These are phyloP conservation scores for Hemicrepidius hirtus DNA, from an alignment of 2,888 invertebrate species.

Conservation along the genomic window DNA sequence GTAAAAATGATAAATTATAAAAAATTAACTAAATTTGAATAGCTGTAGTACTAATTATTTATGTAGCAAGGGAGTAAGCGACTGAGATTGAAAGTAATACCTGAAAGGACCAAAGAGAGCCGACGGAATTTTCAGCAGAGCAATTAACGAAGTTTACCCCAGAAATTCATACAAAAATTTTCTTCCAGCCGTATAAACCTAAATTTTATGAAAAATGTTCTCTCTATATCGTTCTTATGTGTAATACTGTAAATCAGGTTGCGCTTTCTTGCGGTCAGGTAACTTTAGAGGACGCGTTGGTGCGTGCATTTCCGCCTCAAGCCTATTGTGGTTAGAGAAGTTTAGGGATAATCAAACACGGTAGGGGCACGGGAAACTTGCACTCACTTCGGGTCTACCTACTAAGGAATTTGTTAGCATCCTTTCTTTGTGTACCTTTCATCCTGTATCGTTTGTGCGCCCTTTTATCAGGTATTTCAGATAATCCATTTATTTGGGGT, in stretches of 20 bases:
- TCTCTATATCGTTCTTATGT: too few species aligned
- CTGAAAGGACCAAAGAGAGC: too few species aligned
- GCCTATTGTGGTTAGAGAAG: conserved; percentile 27
- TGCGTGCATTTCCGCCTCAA: conserved; percentile 33
- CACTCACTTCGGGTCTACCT: conserved; percentile 15
- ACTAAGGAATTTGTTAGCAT: conserved; percentile 28
- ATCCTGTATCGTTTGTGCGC: conserved; percentile 14
- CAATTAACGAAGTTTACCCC: too few species aligned
- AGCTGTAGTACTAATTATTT: too few species aligned
- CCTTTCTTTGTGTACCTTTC: conserved; percentile 25
- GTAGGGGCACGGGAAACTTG: conserved; percentile 17
- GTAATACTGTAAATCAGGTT: conserved; percentile 10
- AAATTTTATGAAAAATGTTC: too few species aligned
- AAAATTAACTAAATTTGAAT: too few species aligned
- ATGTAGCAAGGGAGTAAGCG: too few species aligned
- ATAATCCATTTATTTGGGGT: conserved; percentile 14
- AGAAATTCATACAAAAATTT: too few species aligned
- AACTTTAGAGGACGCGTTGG: conserved; percentile 33
- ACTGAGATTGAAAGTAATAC: too few species aligned
- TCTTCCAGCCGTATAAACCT: too few species aligned
- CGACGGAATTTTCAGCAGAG: too few species aligned
- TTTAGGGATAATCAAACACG: conserved; percentile 32
- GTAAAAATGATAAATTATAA: too few species aligned
- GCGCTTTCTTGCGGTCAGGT: conserved; percentile 27
- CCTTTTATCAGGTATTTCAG: conserved; percentile 20